Evolutionary conservation across 2,888 invertebrate species (phyloP).

Genomic region (Scelioninae gen. 2): DNA sequence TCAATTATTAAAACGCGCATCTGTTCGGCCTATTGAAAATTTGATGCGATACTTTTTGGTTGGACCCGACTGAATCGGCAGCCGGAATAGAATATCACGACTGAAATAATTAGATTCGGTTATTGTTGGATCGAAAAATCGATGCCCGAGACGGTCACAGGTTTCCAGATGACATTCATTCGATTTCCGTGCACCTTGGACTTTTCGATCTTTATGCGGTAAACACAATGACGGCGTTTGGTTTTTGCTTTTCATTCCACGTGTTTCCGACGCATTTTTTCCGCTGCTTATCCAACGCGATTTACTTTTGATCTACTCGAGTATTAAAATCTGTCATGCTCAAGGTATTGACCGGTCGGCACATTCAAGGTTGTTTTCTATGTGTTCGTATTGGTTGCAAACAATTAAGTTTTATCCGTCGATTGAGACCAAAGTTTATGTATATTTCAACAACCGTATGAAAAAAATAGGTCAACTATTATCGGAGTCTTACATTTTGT

Average conservation of each 20-base stretch:
- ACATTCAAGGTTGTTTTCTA: too few species aligned
- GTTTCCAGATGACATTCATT: conserved; percentile 71
- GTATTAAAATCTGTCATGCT: conserved; percentile 68
- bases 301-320: conserved; percentile 70
- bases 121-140: conserved; percentile 63
- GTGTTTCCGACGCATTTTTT: conserved; percentile 58
- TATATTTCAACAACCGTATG: conserved; percentile 9
- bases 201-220: conserved; percentile 69
- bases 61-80: conserved; percentile 17
- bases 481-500: too few species aligned
- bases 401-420: too few species aligned
- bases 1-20: conserved; percentile 33
- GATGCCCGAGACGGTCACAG: conserved; percentile 73
- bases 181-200: conserved; percentile 73
- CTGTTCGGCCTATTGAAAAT: conserved; percentile 30
- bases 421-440: too few species aligned
- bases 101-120: conserved; percentile 71
- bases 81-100: conserved; percentile 63
- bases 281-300: conserved; percentile 70
- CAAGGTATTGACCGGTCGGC: too few species aligned
- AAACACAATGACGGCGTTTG: conserved; percentile 63
- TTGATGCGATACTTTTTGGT: conserved; percentile 28
- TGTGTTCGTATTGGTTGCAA: too few species aligned
- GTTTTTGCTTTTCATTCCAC: conserved; percentile 41
- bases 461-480: too few species aligned